These are phyloP conservation scores for Melanerpes formicivorus DNA, from an alignment of 2,113 vertebrate genomes.

Conservation along the genomic window DNA sequence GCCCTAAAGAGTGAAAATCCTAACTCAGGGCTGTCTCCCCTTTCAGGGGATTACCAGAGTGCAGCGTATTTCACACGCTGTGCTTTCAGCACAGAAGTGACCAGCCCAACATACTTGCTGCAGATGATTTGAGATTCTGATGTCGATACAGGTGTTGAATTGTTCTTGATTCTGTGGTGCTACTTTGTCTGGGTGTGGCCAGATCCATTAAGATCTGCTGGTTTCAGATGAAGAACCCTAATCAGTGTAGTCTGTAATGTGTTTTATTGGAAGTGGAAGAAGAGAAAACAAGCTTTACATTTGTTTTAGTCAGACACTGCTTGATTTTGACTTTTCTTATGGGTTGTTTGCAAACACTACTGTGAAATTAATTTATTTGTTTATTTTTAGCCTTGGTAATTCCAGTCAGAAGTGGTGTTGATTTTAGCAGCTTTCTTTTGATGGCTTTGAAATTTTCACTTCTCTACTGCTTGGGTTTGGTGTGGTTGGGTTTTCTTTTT, in stretches of 20 bases:
- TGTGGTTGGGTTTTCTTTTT: neutral
- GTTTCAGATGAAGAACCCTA: neutral
- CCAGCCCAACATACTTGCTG: fast-evolving
- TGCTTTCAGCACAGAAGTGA: neutral
- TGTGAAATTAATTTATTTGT: neutral
- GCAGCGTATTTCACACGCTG: fast-evolving
- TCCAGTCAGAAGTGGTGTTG: neutral
- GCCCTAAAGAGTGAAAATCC: neutral
- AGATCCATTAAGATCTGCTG: neutral
- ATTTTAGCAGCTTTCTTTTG: neutral
- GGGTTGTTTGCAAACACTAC: neutral
- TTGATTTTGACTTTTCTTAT: neutral
- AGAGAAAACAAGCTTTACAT: neutral
- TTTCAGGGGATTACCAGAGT: neutral
- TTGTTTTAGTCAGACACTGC: neutral
- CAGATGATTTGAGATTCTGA: neutral
- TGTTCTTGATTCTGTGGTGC: neutral
- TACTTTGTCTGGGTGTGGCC: neutral
- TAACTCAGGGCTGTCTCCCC: fast-evolving
- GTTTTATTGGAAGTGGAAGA: neutral
- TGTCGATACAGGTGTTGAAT: neutral
- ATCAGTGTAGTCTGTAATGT: neutral
- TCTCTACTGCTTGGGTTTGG: neutral
- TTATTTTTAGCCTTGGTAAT: neutral
- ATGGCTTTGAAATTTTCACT: neutral